Conservation (phyloP, 2,888 invertebrate genomes). For the Stramonita haemastoma region DNA sequence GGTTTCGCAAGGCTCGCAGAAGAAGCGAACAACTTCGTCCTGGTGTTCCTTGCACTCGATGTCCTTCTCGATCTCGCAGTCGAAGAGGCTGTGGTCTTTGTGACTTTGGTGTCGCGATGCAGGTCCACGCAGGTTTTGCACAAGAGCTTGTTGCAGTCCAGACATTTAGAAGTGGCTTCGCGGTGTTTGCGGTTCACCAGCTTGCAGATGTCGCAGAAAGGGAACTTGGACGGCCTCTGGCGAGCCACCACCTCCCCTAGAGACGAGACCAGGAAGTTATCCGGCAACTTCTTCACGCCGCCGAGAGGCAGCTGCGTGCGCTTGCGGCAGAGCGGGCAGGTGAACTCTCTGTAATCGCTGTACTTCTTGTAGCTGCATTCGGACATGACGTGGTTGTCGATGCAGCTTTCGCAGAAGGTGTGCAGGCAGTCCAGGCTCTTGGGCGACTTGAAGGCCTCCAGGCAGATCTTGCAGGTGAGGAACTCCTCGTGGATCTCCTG, state of each 20-base stretch:
- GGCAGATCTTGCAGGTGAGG: conserved; percentile 78
- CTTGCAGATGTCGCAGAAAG: conserved; percentile 78
- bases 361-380: conserved; percentile 78
- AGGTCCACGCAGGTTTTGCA: conserved; percentile 76
- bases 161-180: conserved; percentile 77
- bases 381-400: conserved; percentile 67
- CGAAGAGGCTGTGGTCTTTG: conserved; percentile 77
- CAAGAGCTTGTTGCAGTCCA: conserved; percentile 77
- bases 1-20: conserved; percentile 77
- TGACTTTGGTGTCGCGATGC: conserved; percentile 77
- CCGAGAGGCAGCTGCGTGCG: conserved; percentile 77
- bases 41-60: conserved; percentile 77
- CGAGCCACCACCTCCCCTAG: conserved; percentile 74
- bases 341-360: conserved; percentile 78
- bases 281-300: conserved; percentile 78
- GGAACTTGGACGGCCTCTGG: conserved; percentile 75
- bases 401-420: conserved; percentile 77
- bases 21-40: conserved; percentile 77
- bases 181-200: conserved; percentile 74
- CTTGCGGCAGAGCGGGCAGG: conserved; percentile 78
- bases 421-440: conserved; percentile 78
- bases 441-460: conserved; percentile 75
- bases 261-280: conserved; percentile 78
- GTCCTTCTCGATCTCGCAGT: conserved; percentile 78
- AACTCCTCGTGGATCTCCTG: conserved; percentile 78